Evolutionary conservation across 2,888 invertebrate species (phyloP), one percentile per base, ranked within the genome.

Genomic region (Pseudanteris insignis): DNA sequence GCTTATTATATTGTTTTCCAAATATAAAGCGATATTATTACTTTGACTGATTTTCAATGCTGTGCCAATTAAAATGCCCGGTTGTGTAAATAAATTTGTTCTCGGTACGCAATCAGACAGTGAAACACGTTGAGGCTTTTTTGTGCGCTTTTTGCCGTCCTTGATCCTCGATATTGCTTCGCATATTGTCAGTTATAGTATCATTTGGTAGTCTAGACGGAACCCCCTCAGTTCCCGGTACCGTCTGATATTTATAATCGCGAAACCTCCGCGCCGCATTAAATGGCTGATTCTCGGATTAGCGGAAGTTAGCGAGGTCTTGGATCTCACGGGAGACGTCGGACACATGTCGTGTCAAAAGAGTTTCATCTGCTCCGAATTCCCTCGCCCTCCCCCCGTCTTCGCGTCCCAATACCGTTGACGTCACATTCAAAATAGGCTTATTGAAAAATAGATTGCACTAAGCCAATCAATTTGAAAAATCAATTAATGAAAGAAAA

Each of bases 271-370:
- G 67, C 63, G 58, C 55, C 65, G 78, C 77, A 80, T 80, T 80
- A 78, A 80, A 80, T 78, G 77, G 71, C 75, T 71, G 79, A 79
- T 79, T 80, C 80, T 79, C 72, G 79, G 80, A 80, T 79, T 78
- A 79, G 77, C 79, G 79, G 79, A 79, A 80, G 78, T 77, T 71
- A 70, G 69, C 68, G 67, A 72, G 67, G 76, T 74, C 77, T 79
- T 76, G 75, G 79, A 78, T 79, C 79, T 79, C 71, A 66, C 70
- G 70, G 68, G 74, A 76, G 76, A 77, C 76, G 74, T 75, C 76
- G 75, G 77, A 77, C 77, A 76, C 75, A 73, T 78, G 77, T 77
- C 77, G 77, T 72, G 76, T 76, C 78, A 74, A 75, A 70, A 71
- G 67, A n/a, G n/a, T n/a, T n/a, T n/a, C n/a, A n/a, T n/a, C n/a